A percentile compares a stretch with the other conserved stretches of the same genome.
phyloP scores from a whole-genome alignment of 2,888 invertebrate species.

The Cephus pygmeus region DNA sequence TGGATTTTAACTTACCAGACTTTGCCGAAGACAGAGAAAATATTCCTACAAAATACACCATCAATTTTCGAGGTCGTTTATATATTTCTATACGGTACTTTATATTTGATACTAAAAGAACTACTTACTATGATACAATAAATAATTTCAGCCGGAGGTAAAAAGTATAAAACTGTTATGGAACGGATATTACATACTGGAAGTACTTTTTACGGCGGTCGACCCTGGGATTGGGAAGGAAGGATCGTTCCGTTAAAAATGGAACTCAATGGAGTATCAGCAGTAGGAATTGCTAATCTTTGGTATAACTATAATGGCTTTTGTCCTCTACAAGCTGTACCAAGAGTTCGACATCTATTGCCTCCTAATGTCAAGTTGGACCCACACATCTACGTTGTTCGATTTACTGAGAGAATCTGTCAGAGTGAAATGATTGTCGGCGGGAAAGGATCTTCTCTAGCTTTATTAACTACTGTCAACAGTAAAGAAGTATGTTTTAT shows the following conservation, averaged over 20 bases:
- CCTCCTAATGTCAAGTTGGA: constrained; percentile 31
- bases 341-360: constrained; percentile 15
- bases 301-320: constrained; percentile 56
- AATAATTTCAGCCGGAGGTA: constrained; percentile 37
- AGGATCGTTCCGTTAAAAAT: constrained; percentile 35
- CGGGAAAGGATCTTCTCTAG: constrained; percentile 84
- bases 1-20: constrained; percentile 67
- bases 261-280: constrained; percentile 43
- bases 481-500: constrained; percentile 63
- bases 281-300: constrained; percentile 61
- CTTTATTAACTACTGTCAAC: constrained; percentile 70
- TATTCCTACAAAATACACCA: constrained; percentile 67
- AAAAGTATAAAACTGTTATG: constrained; percentile 38
- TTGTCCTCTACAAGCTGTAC: constrained; percentile 10
- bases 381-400: constrained; percentile 58
- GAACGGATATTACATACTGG: constrained; percentile 30
- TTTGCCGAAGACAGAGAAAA: constrained; percentile 65
- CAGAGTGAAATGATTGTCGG: constrained; percentile 74
- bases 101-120: neutral
- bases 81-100: neutral
- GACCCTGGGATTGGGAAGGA: constrained; percentile 51
- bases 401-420: constrained; percentile 68
- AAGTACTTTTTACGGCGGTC: constrained; percentile 46
- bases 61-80: constrained; percentile 68
- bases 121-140: neutral